These are phyloP conservation scores for Lingula anatina DNA, from an alignment of 2,888 invertebrate species.

Conservation along the genomic window DNA sequence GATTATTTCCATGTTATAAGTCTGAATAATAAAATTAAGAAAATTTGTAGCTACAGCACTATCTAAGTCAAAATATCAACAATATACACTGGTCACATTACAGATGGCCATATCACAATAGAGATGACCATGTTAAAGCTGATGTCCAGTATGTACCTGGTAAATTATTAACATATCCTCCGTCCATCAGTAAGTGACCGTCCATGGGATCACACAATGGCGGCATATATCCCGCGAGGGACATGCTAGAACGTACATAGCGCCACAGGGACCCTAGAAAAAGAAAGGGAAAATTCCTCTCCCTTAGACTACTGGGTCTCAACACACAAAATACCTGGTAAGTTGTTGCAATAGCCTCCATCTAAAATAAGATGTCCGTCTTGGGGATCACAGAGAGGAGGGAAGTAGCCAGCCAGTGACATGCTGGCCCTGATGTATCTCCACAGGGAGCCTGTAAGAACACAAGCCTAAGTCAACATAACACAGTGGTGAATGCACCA, in stretches of 20 bases:
- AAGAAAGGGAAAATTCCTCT: too few species aligned
- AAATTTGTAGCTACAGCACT: too few species aligned
- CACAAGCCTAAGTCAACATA: too few species aligned
- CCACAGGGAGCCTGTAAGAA: conserved; percentile 88
- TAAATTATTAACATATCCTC: conserved; percentile 99
- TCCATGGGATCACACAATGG: conserved; percentile 98
- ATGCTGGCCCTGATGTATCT: conserved; percentile 98
- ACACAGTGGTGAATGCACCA: too few species aligned
- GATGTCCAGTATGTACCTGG: conserved; percentile 72
- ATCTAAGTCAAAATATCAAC: too few species aligned
- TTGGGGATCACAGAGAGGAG: conserved; percentile 96
- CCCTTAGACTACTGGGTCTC: too few species aligned
- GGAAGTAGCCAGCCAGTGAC: conserved; percentile 99
- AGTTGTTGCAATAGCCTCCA: conserved; percentile 99
- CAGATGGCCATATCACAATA: too few species aligned
- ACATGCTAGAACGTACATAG: conserved; percentile 98
- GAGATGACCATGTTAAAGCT: too few species aligned
- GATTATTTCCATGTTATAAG: too few species aligned
- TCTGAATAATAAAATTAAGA: too few species aligned
- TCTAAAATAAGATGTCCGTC: conserved; percentile 99
- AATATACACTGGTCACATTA: too few species aligned
- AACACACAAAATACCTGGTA: conserved; percentile 99
- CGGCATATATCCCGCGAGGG: conserved; percentile 98
- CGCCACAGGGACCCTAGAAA: conserved; percentile 90
- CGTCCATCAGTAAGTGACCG: conserved; percentile 98